Evolutionary conservation across 2,113 vertebrate species (phyloP).

Genomic region (Notarius lentiginosus): DNA sequence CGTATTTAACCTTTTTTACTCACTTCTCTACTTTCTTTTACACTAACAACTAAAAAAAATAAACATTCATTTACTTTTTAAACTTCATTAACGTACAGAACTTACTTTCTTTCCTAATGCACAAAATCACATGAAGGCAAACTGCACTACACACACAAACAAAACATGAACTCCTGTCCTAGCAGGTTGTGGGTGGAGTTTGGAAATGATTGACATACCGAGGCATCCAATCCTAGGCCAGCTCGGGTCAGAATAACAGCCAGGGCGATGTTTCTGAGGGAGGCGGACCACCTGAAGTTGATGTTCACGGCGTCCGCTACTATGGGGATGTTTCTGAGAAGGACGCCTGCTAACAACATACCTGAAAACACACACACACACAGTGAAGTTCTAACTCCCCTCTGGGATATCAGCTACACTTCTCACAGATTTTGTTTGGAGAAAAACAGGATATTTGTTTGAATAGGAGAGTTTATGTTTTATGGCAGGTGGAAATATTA

Average conservation of each 20-base stretch:
- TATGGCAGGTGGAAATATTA: background rate
- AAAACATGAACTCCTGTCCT: background rate
- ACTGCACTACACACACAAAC: background rate
- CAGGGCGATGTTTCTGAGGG: conserved; percentile 88
- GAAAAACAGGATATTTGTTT: background rate
- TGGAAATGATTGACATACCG: conserved; percentile 52
- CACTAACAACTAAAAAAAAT: too few species aligned
- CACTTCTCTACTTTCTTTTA: too few species aligned
- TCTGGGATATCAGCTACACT: background rate
- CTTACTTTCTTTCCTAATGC: background rate
- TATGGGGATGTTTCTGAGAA: conserved; percentile 82
- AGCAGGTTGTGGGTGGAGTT: background rate
- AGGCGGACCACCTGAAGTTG: conserved; percentile 80
- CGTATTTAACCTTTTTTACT: too few species aligned
- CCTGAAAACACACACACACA: conserved; percentile 68
- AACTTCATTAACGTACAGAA: background rate
- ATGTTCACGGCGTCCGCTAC: conserved; percentile 79
- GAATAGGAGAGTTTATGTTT: background rate
- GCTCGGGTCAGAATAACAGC: conserved; percentile 87
- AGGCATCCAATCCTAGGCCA: conserved; percentile 75
- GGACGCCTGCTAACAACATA: conserved; percentile 93
- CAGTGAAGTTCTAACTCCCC: background rate
- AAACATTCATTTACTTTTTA: background rate
- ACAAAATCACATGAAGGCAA: background rate
- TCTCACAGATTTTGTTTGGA: background rate